Base-by-base conservation (phyloP, 2,797 vertebrate genomes). In the Apogon hyalosoma region DNA sequence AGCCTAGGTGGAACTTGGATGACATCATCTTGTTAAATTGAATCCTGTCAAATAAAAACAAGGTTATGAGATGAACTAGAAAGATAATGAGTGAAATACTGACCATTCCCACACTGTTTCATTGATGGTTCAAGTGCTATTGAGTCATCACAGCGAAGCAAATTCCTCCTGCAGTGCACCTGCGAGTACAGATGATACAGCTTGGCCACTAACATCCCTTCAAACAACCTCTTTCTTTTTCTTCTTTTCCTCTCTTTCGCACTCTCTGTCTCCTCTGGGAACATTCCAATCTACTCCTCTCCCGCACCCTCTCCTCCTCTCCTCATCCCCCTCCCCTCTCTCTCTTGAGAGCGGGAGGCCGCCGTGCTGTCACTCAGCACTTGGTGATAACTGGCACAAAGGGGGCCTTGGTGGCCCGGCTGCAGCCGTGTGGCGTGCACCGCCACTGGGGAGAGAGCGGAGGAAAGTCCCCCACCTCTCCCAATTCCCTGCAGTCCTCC, bases 351-450 rank as follows among this genome's bases (percentile, higher is more conserved):
- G 85, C 84, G 74, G 77, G 88, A 91, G 90, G 91, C 92, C 82
- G 62, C 68, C 39, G 69, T 14, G 47, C 87, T 83, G 38, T 94
- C 93, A 93, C 85, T 94, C 93, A 86, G 73, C 93, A 90, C 92
- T 66, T 88, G 84, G 87, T 92, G 92, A 94, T 94, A 92, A 93
- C 80, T 3, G 75, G 75, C 80, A 93, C 93, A 94, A 93, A 89
- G 87, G 87, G 80, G 88, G 81, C 90, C 88, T 93, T 92, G 91
- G 91, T 90, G 87, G 87, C 84, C 84, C n/a, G 69, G 76, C 82
- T 50, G 78, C 39, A 31, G 78, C 82, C 73, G 60, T 73, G 73
- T 65, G 33, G 66, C 56, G 19, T 53, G 63, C 86, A 79, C 73
- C 53, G 75, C 82, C 84, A 73, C 78, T 81, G 88, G 87, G 76